Conservation (phyloP, 2,797 vertebrate genomes). For the Arrhamphus sclerolepis region DNA sequence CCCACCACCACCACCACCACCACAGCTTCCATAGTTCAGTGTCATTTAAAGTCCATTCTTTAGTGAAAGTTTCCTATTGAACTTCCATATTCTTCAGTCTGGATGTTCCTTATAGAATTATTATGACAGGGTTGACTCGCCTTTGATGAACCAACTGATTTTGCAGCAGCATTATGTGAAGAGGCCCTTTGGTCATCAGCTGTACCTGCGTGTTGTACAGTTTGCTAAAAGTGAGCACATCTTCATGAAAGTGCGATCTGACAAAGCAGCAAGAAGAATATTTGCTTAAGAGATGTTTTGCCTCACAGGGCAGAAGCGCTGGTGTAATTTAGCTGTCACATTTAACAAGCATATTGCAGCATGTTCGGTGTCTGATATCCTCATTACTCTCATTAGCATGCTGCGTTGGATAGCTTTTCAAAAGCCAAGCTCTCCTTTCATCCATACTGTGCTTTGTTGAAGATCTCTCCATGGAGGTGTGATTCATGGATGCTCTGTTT, state of each 20-base stretch:
- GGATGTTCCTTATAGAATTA: too few species aligned
- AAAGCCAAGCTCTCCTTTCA: slow-evolving; percentile 64
- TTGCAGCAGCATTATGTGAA: neutral
- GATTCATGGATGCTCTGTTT: slow-evolving; percentile 55
- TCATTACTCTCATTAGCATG: slow-evolving; percentile 67
- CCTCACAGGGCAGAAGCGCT: slow-evolving; percentile 35
- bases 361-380: slow-evolving; percentile 56
- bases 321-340: slow-evolving; percentile 64
- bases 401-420: slow-evolving; percentile 57
- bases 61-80: too few species aligned
- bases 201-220: slow-evolving; percentile 2
- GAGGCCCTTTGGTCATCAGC: neutral
- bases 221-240: slow-evolving; percentile 1
- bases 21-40: too few species aligned
- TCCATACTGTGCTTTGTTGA: slow-evolving; percentile 61
- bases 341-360: slow-evolving; percentile 59
- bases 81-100: too few species aligned
- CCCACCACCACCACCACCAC: too few species aligned
- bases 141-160: neutral
- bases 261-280: slow-evolving; percentile 14
- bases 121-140: neutral
- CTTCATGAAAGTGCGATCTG: slow-evolving; percentile 30
- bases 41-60: too few species aligned
- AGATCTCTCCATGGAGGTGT: slow-evolving; percentile 52
- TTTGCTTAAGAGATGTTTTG: slow-evolving; percentile 34